Base-by-base conservation (phyloP, 1,140 invertebrate species). In the Aphidius ervi region DNA sequence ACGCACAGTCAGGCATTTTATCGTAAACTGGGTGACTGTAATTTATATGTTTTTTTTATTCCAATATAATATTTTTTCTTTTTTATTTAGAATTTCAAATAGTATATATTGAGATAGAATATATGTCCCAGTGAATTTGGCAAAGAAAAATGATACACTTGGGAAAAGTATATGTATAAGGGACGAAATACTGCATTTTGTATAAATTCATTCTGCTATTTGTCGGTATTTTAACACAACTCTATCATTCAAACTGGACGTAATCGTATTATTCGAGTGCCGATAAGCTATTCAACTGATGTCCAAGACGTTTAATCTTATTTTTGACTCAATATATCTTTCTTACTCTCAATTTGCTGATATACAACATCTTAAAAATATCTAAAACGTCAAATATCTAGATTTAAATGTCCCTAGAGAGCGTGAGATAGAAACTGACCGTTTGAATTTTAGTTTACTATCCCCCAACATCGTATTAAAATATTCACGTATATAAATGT, bases 361-460 rank as follows among this genome's bases (percentile, higher is more conserved):
- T 42, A 37, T 50, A 41, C 39, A 50, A 39, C 48, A n/a, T 40
- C 52, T 52, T 49, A 58, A 63, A 31, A 31, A 61, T 65, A 67
- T 61, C 62, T 20, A 41, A 48, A 55, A 67, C 56, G 65, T 69
- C 63, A 62, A 68, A 70, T 68, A 65, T 66, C 41, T 45, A 52
- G 66, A 74, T 73, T 73, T 73, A 72, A 72, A 72, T 69, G 67
- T 73, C 71, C 69, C 72, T 20, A 43, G 52, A 53, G 61, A 20
- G 9, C 41, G 23, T 31, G 20, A 10, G 59, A 56, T 58, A 59
- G 58, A 46, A 39, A 53, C 46, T 43, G 54, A 57, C 43, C 46
- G 43, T 50, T 59, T 42, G 40, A 42, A 55, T 54, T 52, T 59
- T 56, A 40, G 41, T 54, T 31, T 31, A 4, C 23, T 31, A 31